Percentiles rank a stretch among this genome's conserved stretches.
Conservation (phyloP, 2,113 vertebrate species). For the Amphiprion ocellaris region DNA sequence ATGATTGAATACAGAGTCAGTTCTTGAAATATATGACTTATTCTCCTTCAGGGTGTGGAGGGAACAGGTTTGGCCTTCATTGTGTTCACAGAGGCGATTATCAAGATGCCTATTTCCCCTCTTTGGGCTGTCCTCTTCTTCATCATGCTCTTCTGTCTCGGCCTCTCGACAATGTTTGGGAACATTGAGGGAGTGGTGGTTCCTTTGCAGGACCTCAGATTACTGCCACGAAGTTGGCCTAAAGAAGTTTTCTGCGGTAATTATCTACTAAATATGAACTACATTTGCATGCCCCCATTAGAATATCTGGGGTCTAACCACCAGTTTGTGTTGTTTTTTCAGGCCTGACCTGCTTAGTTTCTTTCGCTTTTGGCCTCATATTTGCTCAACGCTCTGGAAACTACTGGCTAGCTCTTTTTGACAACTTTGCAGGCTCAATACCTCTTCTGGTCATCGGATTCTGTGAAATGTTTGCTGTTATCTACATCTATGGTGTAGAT, state of each 20-base stretch:
- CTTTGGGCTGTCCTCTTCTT: slow-evolving; percentile 97
- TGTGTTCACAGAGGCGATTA: slow-evolving; percentile 97
- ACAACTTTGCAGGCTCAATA: slow-evolving; percentile 92
- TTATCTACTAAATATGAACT: background rate
- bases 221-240: slow-evolving; percentile 87
- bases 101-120: slow-evolving; percentile 93
- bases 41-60: slow-evolving; percentile 89
- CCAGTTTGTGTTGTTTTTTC: slow-evolving; percentile 14
- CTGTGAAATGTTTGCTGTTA: slow-evolving; percentile 91
- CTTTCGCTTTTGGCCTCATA: slow-evolving; percentile 86
- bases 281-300: background rate
- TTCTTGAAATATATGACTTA: background rate
- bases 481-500: slow-evolving; percentile 93
- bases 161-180: slow-evolving; percentile 98
- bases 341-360: slow-evolving; percentile 88
- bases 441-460: slow-evolving; percentile 93
- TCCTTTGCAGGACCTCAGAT: slow-evolving; percentile 90
- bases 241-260: slow-evolving; percentile 92
- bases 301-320: background rate
- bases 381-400: slow-evolving; percentile 91
- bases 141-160: slow-evolving; percentile 98
- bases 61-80: slow-evolving; percentile 97
- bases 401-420: slow-evolving; percentile 94
- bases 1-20: background rate
- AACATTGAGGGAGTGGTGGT: slow-evolving; percentile 93